phyloP scores from a whole-genome alignment of 1,140 invertebrate species.

The Sipha flava region DNA sequence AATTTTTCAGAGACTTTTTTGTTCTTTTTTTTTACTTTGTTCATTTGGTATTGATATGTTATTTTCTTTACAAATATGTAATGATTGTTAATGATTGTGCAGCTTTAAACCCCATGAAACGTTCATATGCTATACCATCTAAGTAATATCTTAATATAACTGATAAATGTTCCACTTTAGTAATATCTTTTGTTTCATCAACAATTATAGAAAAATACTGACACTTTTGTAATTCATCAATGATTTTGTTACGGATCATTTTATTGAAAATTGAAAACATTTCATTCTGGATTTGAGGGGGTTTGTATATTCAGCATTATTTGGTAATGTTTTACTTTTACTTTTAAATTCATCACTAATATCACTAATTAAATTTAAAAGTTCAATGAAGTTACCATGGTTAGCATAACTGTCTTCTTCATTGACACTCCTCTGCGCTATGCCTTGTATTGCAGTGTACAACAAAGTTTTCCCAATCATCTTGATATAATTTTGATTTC shows the following conservation, averaged over 20 bases:
- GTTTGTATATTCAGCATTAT: background rate
- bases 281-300: constrained; percentile 13
- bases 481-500: background rate
- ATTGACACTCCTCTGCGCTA: constrained; percentile 1
- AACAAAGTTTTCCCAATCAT: background rate
- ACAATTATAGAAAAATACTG: background rate
- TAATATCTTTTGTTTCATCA: background rate
- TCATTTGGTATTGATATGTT: no score
- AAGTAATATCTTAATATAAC: background rate
- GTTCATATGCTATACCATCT: background rate
- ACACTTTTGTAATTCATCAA: background rate
- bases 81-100: background rate
- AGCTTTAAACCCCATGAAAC: background rate
- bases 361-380: background rate
- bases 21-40: no score
- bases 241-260: background rate
- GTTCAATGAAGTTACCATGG: constrained; percentile 16
- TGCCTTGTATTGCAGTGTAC: constrained; percentile 4
- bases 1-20: no score
- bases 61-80: no score
- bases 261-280: background rate
- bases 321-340: background rate
- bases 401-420: background rate
- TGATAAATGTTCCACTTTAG: background rate
- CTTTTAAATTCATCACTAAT: background rate